These are phyloP conservation scores for Noctilio leporinus DNA, from an alignment of 2,113 vertebrate genomes.

Conservation along the genomic window DNA sequence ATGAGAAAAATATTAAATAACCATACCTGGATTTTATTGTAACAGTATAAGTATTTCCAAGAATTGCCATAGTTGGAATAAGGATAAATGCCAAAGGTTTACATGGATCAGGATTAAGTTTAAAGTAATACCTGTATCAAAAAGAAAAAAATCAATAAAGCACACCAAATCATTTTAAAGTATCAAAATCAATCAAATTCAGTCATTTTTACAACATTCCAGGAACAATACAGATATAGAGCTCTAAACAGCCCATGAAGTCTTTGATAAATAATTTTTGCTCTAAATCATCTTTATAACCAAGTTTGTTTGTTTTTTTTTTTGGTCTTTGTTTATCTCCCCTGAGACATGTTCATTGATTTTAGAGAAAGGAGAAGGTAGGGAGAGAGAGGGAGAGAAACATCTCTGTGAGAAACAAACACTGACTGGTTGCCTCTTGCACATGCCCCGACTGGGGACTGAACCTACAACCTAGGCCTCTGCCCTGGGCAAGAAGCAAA, in stretches of 20 bases:
- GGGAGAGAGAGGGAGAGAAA: no score
- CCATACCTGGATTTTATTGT: conserved; percentile 86
- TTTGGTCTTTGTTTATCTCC: no score
- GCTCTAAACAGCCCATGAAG: background rate
- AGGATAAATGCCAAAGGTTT: conserved; percentile 86
- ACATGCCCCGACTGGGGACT: no score
- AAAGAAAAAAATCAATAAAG: conserved; percentile 7
- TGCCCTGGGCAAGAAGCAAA: no score
- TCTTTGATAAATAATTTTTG: background rate
- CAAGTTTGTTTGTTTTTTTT: background rate
- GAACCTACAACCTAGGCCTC: no score
- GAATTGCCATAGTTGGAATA: conserved; percentile 81
- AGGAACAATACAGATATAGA: background rate
- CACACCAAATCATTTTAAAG: background rate
- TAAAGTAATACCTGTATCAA: conserved; percentile 83
- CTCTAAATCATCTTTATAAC: background rate
- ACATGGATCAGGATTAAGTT: conserved; percentile 91
- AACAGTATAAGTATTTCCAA: conserved; percentile 86
- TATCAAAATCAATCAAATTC: background rate
- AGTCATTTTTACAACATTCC: background rate
- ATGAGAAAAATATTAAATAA: conserved; percentile 9
- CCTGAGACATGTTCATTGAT: no score
- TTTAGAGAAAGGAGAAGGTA: no score
- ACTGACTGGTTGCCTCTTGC: no score
- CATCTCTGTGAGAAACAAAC: no score